A percentile compares a stretch with the other conserved stretches of the same genome.
Evolutionary conservation across 2,797 vertebrate species (phyloP).

Genomic region (Malurus splendens): DNA sequence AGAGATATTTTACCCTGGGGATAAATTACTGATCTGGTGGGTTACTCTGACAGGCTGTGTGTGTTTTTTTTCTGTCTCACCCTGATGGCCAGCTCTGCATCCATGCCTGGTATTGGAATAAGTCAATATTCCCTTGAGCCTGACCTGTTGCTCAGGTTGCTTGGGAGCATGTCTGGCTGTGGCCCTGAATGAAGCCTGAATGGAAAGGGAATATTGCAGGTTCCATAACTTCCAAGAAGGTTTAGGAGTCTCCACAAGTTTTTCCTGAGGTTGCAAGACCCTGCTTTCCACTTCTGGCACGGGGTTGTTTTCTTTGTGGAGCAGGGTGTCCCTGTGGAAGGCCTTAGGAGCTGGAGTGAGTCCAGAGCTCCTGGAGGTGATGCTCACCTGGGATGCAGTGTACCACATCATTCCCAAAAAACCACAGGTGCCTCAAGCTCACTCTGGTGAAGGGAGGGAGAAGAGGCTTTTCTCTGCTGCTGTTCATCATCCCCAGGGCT

Average conservation of each 20-base stretch:
- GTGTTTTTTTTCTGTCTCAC: background rate
- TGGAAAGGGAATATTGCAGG: background rate
- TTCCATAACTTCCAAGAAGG: background rate
- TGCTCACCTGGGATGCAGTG: background rate
- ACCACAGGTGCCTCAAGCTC: fast-evolving
- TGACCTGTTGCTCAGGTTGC: background rate
- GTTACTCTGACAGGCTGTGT: background rate
- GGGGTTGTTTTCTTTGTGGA: background rate
- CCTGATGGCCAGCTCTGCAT: background rate
- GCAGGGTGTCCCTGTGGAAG: background rate
- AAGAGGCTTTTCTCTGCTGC: background rate
- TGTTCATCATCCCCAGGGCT: background rate
- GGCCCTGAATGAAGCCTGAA: background rate
- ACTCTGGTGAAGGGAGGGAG: background rate
- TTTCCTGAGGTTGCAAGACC: background rate
- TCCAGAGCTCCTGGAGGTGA: background rate
- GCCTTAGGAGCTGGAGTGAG: background rate
- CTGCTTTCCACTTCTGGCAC: fast-evolving
- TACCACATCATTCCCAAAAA: fast-evolving
- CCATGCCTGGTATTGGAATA: background rate
- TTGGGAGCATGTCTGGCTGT: background rate
- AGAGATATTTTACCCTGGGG: background rate
- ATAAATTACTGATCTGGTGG: background rate
- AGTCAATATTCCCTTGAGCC: background rate
- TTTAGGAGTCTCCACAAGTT: background rate